Evolutionary conservation across 2,113 vertebrate species (phyloP).

Genomic region (Coptodon rendalli): DNA sequence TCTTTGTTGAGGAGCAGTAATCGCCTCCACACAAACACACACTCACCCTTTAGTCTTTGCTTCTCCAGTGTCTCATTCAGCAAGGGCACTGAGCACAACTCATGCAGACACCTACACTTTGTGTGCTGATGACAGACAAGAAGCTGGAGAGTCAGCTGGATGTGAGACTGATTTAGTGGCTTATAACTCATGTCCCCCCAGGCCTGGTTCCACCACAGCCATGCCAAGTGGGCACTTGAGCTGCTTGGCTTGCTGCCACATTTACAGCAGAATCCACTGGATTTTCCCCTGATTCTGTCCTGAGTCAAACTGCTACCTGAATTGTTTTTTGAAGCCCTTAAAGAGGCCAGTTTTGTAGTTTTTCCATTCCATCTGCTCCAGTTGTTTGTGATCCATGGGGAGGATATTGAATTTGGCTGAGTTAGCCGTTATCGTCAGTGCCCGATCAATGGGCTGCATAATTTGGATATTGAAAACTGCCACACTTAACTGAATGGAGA

Average conservation of each 20-base stretch:
- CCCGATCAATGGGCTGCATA: constrained; percentile 15
- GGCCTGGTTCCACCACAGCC: background rate
- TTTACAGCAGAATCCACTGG: constrained; percentile 23
- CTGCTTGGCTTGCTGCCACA: background rate
- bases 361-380: background rate
- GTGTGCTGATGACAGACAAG: constrained; percentile 9
- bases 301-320: constrained; percentile 5
- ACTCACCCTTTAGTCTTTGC: background rate
- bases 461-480: constrained; percentile 40
- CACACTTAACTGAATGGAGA: constrained; percentile 24
- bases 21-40: background rate
- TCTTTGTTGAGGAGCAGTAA: background rate
- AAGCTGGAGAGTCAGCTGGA: constrained; percentile 31
- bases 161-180: constrained; percentile 42
- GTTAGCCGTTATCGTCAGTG: constrained; percentile 15
- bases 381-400: constrained; percentile 1
- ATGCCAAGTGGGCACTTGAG: background rate
- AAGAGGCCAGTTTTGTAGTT: background rate
- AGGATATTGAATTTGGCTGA: constrained; percentile 20
- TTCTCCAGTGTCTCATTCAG: background rate
- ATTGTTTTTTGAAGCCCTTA: background rate
- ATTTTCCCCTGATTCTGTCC: constrained; percentile 26
- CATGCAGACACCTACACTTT: background rate
- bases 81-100: background rate
- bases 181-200: constrained; percentile 25